phyloP scores from a whole-genome alignment of 2,888 invertebrate species.

The Lepidocyrtinus sp. region DNA sequence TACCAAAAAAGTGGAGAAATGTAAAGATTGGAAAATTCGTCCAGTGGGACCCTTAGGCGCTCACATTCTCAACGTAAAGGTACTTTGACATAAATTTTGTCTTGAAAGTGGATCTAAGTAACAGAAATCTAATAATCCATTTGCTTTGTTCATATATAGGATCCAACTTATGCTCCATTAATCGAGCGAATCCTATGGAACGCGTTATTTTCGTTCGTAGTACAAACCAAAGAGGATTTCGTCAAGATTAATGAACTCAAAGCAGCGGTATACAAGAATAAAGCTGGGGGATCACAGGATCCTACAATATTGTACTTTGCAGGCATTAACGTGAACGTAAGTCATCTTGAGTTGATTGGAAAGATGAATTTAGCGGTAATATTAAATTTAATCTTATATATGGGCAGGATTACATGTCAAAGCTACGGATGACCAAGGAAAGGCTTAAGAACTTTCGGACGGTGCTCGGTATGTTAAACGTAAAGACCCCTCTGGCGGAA shows the following conservation, averaged over 20 bases:
- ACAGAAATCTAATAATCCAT: background rate
- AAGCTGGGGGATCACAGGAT: background rate
- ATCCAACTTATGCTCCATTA: slow-evolving; percentile 35
- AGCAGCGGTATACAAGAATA: slow-evolving; percentile 19
- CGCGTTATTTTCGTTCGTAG: slow-evolving; percentile 21
- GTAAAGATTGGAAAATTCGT: background rate
- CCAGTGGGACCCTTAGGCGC: slow-evolving; percentile 43
- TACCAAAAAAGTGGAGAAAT: background rate
- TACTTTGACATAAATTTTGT: background rate
- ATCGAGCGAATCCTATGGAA: slow-evolving; percentile 40
- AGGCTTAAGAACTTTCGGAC: background rate
- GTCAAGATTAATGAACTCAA: slow-evolving; percentile 9
- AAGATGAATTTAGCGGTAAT: too few species aligned
- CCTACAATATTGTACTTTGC: slow-evolving; percentile 19
- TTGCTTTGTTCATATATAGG: slow-evolving; percentile 24
- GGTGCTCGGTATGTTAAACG: slow-evolving; percentile 30
- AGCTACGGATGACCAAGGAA: background rate
- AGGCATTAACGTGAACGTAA: slow-evolving; percentile 6
- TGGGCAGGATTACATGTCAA: background rate
- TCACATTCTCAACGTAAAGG: slow-evolving; percentile 18
- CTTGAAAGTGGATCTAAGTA: background rate
- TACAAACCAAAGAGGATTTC: slow-evolving; percentile 29
- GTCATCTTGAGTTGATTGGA: background rate
- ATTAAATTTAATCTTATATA: too few species aligned
- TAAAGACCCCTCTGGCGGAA: slow-evolving; percentile 21